A percentile compares a stretch with the other conserved stretches of the same genome.
phyloP scores from a whole-genome alignment of 2,113 vertebrate genomes.

The Albula goreensis region DNA sequence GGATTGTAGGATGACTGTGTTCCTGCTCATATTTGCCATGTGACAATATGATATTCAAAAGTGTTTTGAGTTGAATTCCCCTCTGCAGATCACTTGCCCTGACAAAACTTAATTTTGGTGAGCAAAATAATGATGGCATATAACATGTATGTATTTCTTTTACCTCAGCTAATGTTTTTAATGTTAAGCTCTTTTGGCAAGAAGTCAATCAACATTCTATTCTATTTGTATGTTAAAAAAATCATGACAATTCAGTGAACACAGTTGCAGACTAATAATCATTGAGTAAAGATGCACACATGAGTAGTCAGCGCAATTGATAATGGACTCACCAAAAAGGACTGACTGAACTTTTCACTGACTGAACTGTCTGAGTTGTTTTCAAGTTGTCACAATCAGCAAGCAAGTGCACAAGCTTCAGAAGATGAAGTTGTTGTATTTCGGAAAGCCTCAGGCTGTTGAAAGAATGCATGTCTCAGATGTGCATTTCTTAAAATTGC shows the following conservation, averaged over 20 bases:
- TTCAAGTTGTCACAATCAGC: background rate
- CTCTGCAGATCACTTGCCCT: background rate
- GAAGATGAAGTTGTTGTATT: constrained; percentile 56
- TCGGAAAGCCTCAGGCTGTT: constrained; percentile 34
- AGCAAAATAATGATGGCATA: background rate
- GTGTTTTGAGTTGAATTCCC: background rate
- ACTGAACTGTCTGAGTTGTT: background rate
- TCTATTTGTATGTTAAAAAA: background rate
- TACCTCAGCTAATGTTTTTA: background rate
- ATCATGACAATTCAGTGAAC: background rate
- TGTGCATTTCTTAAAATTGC: constrained; percentile 53
- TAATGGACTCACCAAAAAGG: too few species aligned
- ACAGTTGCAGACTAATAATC: background rate
- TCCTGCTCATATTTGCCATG: background rate
- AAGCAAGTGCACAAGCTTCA: constrained; percentile 10
- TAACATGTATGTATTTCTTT: background rate
- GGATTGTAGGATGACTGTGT: background rate
- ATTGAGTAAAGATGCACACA: too few species aligned
- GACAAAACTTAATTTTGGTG: background rate
- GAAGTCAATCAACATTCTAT: too few species aligned
- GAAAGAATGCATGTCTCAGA: constrained; percentile 51
- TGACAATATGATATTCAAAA: background rate
- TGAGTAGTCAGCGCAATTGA: too few species aligned
- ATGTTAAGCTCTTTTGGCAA: too few species aligned
- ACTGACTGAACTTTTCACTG: too few species aligned